Evolutionary conservation across 2,797 vertebrate genomes (phyloP).

Genomic region (Atherinosoma microstoma): DNA sequence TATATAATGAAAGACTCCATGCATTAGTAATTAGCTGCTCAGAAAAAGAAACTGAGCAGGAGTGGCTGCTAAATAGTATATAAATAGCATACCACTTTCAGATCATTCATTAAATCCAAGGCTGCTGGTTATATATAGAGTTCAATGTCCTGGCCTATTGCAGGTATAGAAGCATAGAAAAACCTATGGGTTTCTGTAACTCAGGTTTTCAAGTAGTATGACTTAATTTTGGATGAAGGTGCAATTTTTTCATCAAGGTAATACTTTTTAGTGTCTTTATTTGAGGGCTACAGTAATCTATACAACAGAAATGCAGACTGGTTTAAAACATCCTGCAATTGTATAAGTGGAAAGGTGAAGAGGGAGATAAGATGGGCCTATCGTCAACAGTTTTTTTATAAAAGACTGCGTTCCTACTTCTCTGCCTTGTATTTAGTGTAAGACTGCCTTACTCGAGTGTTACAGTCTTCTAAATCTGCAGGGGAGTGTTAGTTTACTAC

Average conservation of each 20-base stretch:
- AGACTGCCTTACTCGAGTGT: slow-evolving; percentile 28
- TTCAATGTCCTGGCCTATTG: neutral
- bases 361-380: slow-evolving; percentile 48
- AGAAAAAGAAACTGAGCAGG: slow-evolving; percentile 2
- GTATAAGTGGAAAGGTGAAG: slow-evolving; percentile 45
- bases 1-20: slow-evolving; percentile 1
- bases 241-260: neutral
- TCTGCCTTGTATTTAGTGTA: slow-evolving; percentile 30
- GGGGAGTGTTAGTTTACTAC: slow-evolving; percentile 11
- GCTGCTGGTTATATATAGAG: neutral
- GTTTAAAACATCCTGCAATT: slow-evolving; percentile 16
- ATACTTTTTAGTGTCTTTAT: slow-evolving; percentile 21
- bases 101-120: neutral
- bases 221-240: neutral
- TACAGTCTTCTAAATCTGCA: slow-evolving; percentile 35
- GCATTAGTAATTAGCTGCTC: neutral
- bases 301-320: neutral
- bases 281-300: slow-evolving; percentile 10
- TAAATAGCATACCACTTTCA: neutral
- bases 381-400: slow-evolving; percentile 18
- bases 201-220: neutral
- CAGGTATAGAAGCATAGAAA: neutral
- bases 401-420: slow-evolving; percentile 10
- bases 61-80: slow-evolving; percentile 3
- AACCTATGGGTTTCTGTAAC: no score